Conservation (phyloP, 2,888 invertebrate species). For the Xestia c-nigrum region DNA sequence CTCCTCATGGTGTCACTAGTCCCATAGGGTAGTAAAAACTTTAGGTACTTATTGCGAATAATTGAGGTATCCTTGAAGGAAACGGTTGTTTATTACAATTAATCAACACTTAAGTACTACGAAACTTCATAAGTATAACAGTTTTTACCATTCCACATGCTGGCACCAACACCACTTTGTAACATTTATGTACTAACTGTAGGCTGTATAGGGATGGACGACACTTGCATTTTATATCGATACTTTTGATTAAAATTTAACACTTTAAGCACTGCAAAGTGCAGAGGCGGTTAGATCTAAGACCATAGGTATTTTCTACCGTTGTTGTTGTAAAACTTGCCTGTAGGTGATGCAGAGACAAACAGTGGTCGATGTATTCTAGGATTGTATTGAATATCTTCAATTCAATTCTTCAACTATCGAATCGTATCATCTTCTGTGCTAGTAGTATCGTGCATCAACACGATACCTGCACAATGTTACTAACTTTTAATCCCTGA, state of each 20-base stretch:
- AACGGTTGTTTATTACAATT: conserved; percentile 13
- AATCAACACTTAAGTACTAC: conserved; percentile 16
- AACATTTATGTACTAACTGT: neutral
- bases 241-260: neutral
- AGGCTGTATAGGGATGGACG: neutral
- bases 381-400: neutral
- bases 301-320: too few relatives aligned
- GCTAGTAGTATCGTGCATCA: too few relatives aligned
- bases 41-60: neutral
- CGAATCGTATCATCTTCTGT: neutral
- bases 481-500: too few relatives aligned
- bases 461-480: too few relatives aligned
- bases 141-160: conserved; percentile 34
- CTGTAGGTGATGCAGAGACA: too few relatives aligned
- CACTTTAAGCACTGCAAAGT: too few relatives aligned
- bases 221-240: neutral
- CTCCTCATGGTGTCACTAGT: too few relatives aligned
- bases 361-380: neutral
- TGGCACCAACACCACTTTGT: conserved; percentile 47
- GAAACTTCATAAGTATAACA: conserved; percentile 32
- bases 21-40: neutral
- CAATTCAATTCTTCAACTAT: neutral
- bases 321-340: too few relatives aligned
- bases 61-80: neutral
- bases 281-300: too few relatives aligned